These are phyloP conservation scores for Acanthosepion pharaonis DNA, from an alignment of 2,888 invertebrate species.

Conservation along the genomic window DNA sequence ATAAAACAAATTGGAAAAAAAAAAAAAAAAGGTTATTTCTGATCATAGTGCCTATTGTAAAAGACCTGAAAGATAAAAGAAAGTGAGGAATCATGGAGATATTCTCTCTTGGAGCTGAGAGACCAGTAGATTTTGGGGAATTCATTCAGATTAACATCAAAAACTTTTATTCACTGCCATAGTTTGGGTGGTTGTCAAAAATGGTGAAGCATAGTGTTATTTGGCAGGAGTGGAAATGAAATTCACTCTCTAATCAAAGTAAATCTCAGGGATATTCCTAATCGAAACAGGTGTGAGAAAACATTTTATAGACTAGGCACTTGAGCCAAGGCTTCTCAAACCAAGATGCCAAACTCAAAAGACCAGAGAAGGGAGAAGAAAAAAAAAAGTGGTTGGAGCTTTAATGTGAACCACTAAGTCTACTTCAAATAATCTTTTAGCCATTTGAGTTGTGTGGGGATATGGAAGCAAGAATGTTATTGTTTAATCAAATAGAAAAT, in stretches of 20 bases:
- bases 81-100: background rate
- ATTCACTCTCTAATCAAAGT: background rate
- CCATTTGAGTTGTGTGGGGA: background rate
- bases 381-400: background rate
- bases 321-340: background rate
- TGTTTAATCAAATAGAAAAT: too few relatives aligned
- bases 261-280: background rate
- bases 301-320: background rate
- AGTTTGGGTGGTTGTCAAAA: background rate
- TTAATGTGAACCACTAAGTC: background rate
- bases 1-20: too few relatives aligned
- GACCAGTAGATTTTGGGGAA: background rate
- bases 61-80: too few relatives aligned
- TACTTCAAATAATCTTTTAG: background rate
- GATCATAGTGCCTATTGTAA: too few relatives aligned
- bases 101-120: background rate
- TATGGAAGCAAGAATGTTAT: too few relatives aligned
- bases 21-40: too few relatives aligned
- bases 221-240: background rate
- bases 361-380: background rate
- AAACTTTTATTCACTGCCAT: background rate
- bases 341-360: background rate
- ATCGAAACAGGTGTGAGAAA: background rate
- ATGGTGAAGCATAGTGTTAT: background rate
- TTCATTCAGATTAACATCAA: background rate